phyloP scores from a whole-genome alignment of 2,888 invertebrate genomes.

The Temnothorax ravouxi region DNA sequence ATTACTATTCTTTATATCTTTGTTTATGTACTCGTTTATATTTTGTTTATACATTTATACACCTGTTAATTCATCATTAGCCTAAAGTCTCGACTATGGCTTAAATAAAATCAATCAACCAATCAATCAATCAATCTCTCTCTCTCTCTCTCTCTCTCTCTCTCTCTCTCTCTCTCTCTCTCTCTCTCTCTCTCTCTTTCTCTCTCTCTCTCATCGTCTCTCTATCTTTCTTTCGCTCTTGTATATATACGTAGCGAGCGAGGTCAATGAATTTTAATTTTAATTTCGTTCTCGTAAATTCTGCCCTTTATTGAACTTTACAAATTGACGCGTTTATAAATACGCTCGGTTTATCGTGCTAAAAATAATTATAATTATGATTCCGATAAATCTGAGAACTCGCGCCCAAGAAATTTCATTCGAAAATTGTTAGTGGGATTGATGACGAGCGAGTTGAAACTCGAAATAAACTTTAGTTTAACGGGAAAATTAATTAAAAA shows the following conservation, averaged over 20 bases:
- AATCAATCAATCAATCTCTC: no score
- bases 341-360: constrained; percentile 54
- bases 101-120: no score
- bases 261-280: constrained; percentile 52
- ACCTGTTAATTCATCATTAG: no score
- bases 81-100: no score
- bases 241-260: not conserved
- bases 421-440: constrained; percentile 26
- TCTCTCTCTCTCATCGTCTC: not conserved
- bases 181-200: not conserved
- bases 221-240: not conserved
- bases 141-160: constrained; percentile 12
- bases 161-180: not conserved
- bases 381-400: constrained; percentile 51
- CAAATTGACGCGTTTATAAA: constrained; percentile 57
- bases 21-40: no score
- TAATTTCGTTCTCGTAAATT: constrained; percentile 38
- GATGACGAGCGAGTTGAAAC: constrained; percentile 22
- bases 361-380: constrained; percentile 57
- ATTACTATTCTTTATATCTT: no score
- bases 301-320: constrained; percentile 50
- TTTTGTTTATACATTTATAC: no score
- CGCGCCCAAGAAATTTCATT: constrained; percentile 32
- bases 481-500: constrained; percentile 1
- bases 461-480: constrained; percentile 21